Base-by-base conservation (phyloP, 2,113 vertebrate genomes). In the Ctenomys sociabilis region DNA sequence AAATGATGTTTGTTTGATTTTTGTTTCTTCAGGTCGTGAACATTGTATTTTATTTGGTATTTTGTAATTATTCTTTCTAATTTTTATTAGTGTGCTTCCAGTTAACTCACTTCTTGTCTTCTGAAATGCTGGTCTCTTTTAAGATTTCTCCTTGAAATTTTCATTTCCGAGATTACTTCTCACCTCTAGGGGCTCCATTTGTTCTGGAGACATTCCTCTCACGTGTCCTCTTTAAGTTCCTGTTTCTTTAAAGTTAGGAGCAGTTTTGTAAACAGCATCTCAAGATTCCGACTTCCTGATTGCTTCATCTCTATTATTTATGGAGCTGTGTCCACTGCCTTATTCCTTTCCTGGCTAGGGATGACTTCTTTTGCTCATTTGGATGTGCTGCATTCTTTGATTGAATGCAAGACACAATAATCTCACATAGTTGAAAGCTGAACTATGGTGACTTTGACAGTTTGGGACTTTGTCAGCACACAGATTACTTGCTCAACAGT, bases 151-250 rank as follows among this genome's bases (percentile, higher is more conserved):
- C 40, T 3, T 78, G 59, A 85, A 93, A 49, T 72, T 77, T 89
- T 82, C 86, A 94, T 57, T 83, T 77, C n/a, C 28, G n/a, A 30
- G 83, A 43, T 92, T 78, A n/a, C 82, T 88, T 93, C 92, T 84
- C n/a, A 43, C 52, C 72, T 92, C 9, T 14, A 54, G 4, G 40
- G 49, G 13, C n/a, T 85, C 32, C 21, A 14, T 72, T 85, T 49
- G 35, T 72, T 80, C 85, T 90, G 49, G 22, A 83, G 72, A 59
- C 24, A 28, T 80, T 83, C 73, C 66, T 61, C 54, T 59, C 28
- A 32, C 66, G 12, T 84, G 66, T 94, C 70, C 35, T 91, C 64
- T 75, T 81, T 90, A 73, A 24, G 35, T 59, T 94, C 37, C 80
- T 68, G 28, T 94, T 81, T 90, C 73, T 86, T 94, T 64, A 90